A percentile compares a stretch with the other conserved stretches of the same genome.
Conservation (phyloP, 2,797 vertebrate species). For the Aphelocoma californica region DNA sequence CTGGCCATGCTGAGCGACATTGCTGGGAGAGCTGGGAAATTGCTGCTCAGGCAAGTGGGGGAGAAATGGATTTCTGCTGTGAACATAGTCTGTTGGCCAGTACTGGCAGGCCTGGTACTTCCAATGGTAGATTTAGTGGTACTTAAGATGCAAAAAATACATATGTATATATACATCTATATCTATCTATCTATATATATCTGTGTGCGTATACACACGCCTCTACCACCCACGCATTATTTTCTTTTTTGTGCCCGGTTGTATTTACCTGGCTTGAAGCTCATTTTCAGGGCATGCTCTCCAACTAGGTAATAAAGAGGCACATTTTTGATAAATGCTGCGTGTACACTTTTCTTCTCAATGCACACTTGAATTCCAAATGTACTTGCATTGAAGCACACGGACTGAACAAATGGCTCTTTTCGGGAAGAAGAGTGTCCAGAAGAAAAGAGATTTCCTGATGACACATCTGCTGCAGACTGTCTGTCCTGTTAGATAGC, state of each 20-base stretch:
- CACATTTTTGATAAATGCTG: conserved; percentile 28
- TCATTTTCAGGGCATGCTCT: conserved; percentile 41
- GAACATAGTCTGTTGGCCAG: neutral
- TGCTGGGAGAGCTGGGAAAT: conserved; percentile 3
- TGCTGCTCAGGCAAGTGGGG: fast-evolving
- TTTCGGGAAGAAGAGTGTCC: neutral
- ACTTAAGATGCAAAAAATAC: neutral
- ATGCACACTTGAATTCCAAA: conserved; percentile 66
- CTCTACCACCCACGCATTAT: neutral
- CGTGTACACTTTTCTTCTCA: conserved; percentile 21
- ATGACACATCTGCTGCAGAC: conserved; percentile 26
- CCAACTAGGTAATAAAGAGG: conserved; percentile 59
- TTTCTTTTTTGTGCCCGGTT: neutral
- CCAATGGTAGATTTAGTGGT: neutral
- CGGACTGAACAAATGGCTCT: neutral
- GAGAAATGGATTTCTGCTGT: neutral
- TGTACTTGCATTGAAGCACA: conserved; percentile 39
- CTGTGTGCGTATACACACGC: neutral
- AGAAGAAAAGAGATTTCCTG: neutral
- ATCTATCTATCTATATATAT: too few species aligned
- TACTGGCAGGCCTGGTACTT: neutral
- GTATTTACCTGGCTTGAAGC: conserved; percentile 64
- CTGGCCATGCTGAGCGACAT: neutral
- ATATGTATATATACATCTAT: neutral
- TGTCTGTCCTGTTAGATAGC: conserved; percentile 30